These are phyloP conservation scores for Margaritifera margaritifera DNA, from an alignment of 2,888 invertebrate genomes.

Conservation along the genomic window DNA sequence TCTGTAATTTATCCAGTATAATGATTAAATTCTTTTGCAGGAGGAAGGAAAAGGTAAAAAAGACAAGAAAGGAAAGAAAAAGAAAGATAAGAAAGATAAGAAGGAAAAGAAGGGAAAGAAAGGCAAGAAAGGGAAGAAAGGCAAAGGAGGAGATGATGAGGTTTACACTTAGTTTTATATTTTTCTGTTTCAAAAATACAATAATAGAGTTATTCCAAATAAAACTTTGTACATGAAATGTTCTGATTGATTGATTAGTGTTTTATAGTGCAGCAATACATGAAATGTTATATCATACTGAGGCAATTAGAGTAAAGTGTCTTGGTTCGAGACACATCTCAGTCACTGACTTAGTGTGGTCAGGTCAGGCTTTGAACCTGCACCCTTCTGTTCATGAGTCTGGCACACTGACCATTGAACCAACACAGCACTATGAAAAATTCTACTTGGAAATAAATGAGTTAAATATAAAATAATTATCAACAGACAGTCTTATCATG, in stretches of 20 bases:
- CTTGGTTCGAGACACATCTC: too few species aligned
- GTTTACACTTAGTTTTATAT: slow-evolving; percentile 40
- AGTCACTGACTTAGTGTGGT: too few species aligned
- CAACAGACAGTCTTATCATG: too few species aligned
- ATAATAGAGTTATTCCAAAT: neutral
- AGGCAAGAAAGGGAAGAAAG: slow-evolving; percentile 75
- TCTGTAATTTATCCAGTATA: neutral
- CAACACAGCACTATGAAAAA: too few species aligned
- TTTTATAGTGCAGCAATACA: too few species aligned
- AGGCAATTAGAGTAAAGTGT: too few species aligned
- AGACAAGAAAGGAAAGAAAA: slow-evolving; percentile 79
- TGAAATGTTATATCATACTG: too few species aligned
- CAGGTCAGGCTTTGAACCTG: too few species aligned
- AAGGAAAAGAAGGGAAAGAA: slow-evolving; percentile 65
- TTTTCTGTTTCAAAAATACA: neutral
- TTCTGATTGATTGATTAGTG: neutral
- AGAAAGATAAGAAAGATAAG: slow-evolving; percentile 61
- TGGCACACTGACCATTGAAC: too few species aligned
- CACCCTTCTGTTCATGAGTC: too few species aligned
- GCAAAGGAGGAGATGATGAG: slow-evolving; percentile 75
- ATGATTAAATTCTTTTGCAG: slow-evolving; percentile 32
- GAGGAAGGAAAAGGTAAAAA: slow-evolving; percentile 64
- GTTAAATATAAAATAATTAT: too few species aligned
- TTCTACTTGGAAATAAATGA: too few species aligned
- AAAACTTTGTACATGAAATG: neutral